Base-by-base conservation (phyloP, 2,888 invertebrate genomes). In the Hemicrepidius hirtus region DNA sequence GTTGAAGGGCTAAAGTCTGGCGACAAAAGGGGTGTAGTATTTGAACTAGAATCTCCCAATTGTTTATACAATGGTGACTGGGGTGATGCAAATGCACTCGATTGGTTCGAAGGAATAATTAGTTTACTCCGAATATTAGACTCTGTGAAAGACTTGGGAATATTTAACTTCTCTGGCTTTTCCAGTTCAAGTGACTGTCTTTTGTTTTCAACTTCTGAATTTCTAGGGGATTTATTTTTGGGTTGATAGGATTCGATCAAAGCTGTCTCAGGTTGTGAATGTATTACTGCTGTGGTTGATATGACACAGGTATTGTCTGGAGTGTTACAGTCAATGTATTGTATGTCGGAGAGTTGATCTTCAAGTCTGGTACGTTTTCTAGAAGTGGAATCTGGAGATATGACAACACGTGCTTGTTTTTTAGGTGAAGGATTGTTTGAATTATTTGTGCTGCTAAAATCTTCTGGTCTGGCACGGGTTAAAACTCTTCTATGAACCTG, bases 311-410 rank as follows among this genome's bases (percentile, higher is more conserved):
- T 85, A 83, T 91, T 92, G 78, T 93, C 93, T 0, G 93, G 93
- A 28, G 93, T 93, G 80, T 89, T 91, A 79, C 95, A 94, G 86
- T 95, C 95, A 77, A 95, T 95, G 86, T 92, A 95, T 69, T 94
- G 92, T 75, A 95, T 91, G 79, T 93, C 92, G 0, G 93, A 91
- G 5, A 95, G 87, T 80, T 94, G 93, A 84, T 94, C 94, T 80
- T 95, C 95, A 0, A 95, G 86, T 60, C 94, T 90, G 5, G 91
- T 91, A 0, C 94, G 90, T 75, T 92, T 92, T 67, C 92, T 87
- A 72, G 88, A 89, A 79, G 86, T 86, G 21, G 88, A 87, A 63
- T 89, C 88, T 9, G 87, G 87, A n/a, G 85, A 87, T 16, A 85
- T 80, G 0, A 88, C 88, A 12, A 90, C 87, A 12, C 89, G 85